Base-by-base conservation (phyloP, 2,888 invertebrate genomes). In the Protophormia terraenovae region DNA sequence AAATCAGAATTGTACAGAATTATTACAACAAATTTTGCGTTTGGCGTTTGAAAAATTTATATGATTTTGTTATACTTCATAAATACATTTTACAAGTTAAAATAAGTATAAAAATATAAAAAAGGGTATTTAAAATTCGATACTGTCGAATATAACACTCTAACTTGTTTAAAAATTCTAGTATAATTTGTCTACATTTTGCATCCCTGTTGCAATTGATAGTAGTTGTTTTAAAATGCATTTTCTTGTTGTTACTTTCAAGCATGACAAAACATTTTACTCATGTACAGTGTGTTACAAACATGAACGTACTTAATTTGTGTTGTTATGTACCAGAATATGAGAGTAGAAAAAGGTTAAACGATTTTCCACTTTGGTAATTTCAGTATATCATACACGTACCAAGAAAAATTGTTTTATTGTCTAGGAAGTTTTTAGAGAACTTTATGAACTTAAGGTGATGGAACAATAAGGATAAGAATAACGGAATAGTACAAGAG, bases 171-270 rank as follows among this genome's bases (percentile, higher is more conserved):
- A n/a, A n/a, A n/a, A n/a, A n/a, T n/a, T n/a, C n/a, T n/a, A n/a
- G n/a, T n/a, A n/a, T n/a, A 12, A 32, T 16, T 29, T 27, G 8
- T 45, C 19, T 50, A 19, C 4, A 6, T 50, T 22, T 53, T 12
- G 1, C 32, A 67, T 50, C 29, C 8, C 29, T 14, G 12, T 47
- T 50, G 10, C 19, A 16, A 12, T 29, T 12, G 5, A 2, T 53
- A n/a, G 22, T 24, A 55, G 29, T 76, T 66, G 77, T 47, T 67
- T n/a, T 24, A 45, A 77, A 45, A 45, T 45, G 58, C 45, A 67
- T 67, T 66, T 76, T n/a, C n/a, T 66, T 66, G 66, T 66, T 67
- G 77, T 47, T 58, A 35, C 55, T 67, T 77, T 32, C 77, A 45
- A 45, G 58, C 45, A 24, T 67, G 32, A 32, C 22, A 67, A 32